These are phyloP conservation scores for Thymallus thymallus DNA, from an alignment of 2,113 vertebrate species.

Conservation along the genomic window DNA sequence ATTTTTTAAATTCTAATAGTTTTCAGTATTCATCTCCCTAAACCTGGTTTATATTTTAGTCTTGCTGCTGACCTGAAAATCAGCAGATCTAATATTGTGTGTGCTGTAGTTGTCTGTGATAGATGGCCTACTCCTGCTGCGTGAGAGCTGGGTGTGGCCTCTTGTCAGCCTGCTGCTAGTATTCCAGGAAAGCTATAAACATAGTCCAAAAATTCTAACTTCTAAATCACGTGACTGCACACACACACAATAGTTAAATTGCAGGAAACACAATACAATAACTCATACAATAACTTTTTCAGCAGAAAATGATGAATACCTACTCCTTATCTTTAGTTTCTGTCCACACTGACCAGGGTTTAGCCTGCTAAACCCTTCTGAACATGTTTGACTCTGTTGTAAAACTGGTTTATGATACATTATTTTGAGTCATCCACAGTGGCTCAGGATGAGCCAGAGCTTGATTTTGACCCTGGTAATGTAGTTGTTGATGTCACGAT, in stretches of 20 bases:
- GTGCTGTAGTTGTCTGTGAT: slow-evolving; percentile 45
- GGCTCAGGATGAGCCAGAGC: not conserved
- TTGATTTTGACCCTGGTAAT: not conserved
- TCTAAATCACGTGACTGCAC: slow-evolving; percentile 28
- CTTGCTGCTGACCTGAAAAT: not conserved
- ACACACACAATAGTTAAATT: not conserved
- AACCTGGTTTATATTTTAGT: not conserved
- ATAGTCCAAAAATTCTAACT: slow-evolving; percentile 35
- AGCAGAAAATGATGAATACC: not conserved
- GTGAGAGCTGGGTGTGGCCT: slow-evolving; percentile 62
- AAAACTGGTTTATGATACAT: not conserved
- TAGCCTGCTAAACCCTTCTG: not conserved
- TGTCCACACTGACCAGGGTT: not conserved
- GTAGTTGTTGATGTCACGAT: not conserved
- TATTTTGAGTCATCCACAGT: not conserved
- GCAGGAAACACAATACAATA: slow-evolving; percentile 23
- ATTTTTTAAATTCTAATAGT: not conserved
- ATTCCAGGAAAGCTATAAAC: slow-evolving; percentile 27
- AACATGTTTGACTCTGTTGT: not conserved
- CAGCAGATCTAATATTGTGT: not conserved
- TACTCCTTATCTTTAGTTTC: not conserved
- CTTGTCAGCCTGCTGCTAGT: slow-evolving; percentile 36
- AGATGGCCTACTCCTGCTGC: slow-evolving; percentile 32
- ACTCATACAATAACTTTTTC: not conserved
- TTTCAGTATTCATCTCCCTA: not conserved